Evolutionary conservation across 2,888 invertebrate species (phyloP).

Genomic region (Parnassius glacialis): DNA sequence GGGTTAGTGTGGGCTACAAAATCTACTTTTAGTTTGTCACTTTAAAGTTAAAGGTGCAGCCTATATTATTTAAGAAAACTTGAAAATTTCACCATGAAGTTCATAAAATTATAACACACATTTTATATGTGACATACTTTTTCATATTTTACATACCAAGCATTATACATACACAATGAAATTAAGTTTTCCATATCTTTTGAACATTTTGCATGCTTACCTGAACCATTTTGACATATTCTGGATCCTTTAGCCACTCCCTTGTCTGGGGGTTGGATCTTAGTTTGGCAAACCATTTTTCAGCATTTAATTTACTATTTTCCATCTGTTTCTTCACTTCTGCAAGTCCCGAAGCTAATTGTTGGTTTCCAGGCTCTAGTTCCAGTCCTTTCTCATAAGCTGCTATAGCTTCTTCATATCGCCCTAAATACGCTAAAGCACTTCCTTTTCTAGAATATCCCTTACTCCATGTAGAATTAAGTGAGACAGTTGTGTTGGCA

Average conservation of each 20-base stretch:
- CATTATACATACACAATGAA: too few relatives aligned
- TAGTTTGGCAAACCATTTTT: slow-evolving; percentile 80
- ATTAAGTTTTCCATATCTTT: too few relatives aligned
- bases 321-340: slow-evolving; percentile 78
- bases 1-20: too few relatives aligned
- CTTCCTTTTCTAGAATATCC: slow-evolving; percentile 94
- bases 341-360: slow-evolving; percentile 84
- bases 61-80: too few relatives aligned
- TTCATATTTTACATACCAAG: too few relatives aligned
- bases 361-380: slow-evolving; percentile 86
- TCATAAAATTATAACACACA: too few relatives aligned
- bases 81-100: too few relatives aligned
- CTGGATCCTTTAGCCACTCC: slow-evolving; percentile 87
- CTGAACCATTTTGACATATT: slow-evolving; percentile 83
- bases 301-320: slow-evolving; percentile 42
- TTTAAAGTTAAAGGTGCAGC: too few relatives aligned
- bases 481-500: slow-evolving; percentile 89
- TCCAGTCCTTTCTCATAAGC: slow-evolving; percentile 87
- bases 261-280: slow-evolving; percentile 85
- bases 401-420: slow-evolving; percentile 86
- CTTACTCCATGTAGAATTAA: slow-evolving; percentile 93
- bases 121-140: too few relatives aligned
- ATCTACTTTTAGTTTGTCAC: too few relatives aligned
- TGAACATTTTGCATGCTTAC: slow-evolving; percentile 40
- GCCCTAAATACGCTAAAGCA: slow-evolving; percentile 88